Conservation (phyloP, 2,113 vertebrate genomes). For the Caranx melampygus region DNA sequence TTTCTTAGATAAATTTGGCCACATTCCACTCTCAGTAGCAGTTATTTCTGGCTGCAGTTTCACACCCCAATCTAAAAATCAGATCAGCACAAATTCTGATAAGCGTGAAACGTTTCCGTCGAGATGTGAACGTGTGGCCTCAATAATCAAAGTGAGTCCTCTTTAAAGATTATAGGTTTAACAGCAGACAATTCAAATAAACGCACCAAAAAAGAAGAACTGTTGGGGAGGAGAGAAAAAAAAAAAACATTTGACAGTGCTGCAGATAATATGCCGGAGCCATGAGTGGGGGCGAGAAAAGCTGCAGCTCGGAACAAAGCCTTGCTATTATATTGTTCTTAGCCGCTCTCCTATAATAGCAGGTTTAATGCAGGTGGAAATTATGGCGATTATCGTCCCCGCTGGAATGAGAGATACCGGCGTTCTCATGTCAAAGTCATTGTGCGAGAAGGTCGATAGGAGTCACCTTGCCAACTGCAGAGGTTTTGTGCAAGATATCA, state of each 20-base stretch:
- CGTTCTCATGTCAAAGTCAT: conserved; percentile 62
- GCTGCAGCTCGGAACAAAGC: conserved; percentile 22
- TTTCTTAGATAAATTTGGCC: neutral
- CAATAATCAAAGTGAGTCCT: conserved; percentile 6
- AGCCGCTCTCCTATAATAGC: conserved; percentile 51
- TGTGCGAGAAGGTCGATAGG: conserved; percentile 45
- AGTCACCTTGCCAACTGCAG: conserved; percentile 61
- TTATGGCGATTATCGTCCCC: conserved; percentile 63
- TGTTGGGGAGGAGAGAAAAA: neutral
- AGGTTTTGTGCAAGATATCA: conserved; percentile 38
- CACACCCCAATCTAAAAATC: neutral
- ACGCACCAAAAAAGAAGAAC: conserved; percentile 7
- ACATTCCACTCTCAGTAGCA: neutral
- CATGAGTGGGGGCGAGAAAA: neutral
- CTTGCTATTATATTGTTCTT: conserved; percentile 48
- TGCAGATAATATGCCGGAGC: neutral
- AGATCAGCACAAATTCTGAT: neutral
- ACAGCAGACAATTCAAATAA: conserved; percentile 29
- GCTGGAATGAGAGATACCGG: conserved; percentile 27
- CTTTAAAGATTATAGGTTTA: conserved; percentile 34
- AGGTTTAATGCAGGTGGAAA: conserved; percentile 70
- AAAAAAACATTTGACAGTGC: conserved; percentile 18
- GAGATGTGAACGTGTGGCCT: neutral
- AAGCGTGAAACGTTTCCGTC: neutral
- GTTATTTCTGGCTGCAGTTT: neutral